Evolutionary conservation across 1,140 invertebrate genomes (phyloP), one percentile per base, ranked within the genome.

Genomic region (Polypedilum vanderplanki): DNA sequence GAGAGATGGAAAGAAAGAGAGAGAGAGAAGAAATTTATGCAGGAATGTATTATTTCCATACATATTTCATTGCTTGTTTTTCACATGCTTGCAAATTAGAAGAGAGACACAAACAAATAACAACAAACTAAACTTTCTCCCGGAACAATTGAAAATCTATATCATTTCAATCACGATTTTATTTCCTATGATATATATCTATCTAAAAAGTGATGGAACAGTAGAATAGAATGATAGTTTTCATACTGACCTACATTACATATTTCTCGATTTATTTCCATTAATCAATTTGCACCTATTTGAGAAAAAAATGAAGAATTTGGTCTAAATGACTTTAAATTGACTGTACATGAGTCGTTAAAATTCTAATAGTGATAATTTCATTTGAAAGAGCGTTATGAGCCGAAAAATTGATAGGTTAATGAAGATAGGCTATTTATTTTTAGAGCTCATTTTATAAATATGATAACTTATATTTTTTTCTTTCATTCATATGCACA

Each of bases 111-210:
- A 57, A 33, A 33, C 24, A 33, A 33, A 33, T 33, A 33, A 33
- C 24, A 33, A 20, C 24, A 33, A 20, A 18, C 0, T 17, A 70
- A 57, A 70, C 65, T 70, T 70, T 70, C 65, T 70, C 65, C 65
- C 65, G 65, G 65, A 70, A 70, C 65, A 70, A 70, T 70, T 70
- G 65, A 70, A 20, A 70, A 70, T 70, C 65, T 70, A 17, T 70
- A 70, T 70, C 65, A 70, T 9, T 70, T 70, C 17, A 18, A 70
- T 20, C 65, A 70, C 65, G 65, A 70, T 18, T 22, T 57, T 70
- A 20, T 22, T 67, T 67, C 7, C 65, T 12, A 57, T 57, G 12
- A 15, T n/a, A 15, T 46, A 15, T 4, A 57, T 57, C 3, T 57
- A 57, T 7, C 41, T 46, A 4, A 57, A 57, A 57, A 57, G 5